phyloP scores from a whole-genome alignment of 2,888 invertebrate species.

The Amiota mariae region DNA sequence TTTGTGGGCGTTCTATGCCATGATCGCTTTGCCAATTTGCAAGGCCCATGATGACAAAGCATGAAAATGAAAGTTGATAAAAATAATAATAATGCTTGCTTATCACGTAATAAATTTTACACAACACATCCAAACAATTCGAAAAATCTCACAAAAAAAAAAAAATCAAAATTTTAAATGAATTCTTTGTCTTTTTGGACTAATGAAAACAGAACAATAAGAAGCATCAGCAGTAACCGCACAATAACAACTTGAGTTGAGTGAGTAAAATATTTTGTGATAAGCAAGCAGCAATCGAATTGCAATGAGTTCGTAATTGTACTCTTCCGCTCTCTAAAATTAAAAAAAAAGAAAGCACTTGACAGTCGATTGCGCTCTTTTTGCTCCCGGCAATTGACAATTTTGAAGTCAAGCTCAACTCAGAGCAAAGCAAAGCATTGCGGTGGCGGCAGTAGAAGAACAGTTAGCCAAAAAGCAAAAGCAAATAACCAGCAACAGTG shows the following conservation, averaged over 20 bases:
- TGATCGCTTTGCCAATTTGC: slow-evolving; percentile 4
- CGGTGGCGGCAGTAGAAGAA: neutral
- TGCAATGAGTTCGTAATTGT: neutral
- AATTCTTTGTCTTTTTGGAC: neutral
- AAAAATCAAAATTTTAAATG: neutral
- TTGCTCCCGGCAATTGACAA: neutral
- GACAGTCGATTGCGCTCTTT: neutral
- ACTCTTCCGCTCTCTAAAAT: neutral
- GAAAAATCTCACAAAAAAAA: no score
- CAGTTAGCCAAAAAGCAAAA: slow-evolving; percentile 3
- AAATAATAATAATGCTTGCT: neutral
- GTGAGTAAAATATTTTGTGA: neutral
- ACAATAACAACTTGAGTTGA: neutral
- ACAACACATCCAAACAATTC: no score
- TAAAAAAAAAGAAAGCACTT: no score
- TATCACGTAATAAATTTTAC: neutral
- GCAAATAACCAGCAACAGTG: slow-evolving; percentile 5
- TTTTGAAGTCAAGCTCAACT: slow-evolving; percentile 5
- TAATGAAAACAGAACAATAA: no score
- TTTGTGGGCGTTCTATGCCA: neutral
- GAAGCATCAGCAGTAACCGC: no score
- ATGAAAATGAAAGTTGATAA: neutral
- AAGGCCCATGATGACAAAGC: neutral
- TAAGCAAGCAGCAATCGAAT: neutral
- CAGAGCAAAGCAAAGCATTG: neutral